Percentiles rank a stretch among this genome's conserved stretches.
Conservation (phyloP, 2,113 vertebrate genomes). For the Anolis sagrei region DNA sequence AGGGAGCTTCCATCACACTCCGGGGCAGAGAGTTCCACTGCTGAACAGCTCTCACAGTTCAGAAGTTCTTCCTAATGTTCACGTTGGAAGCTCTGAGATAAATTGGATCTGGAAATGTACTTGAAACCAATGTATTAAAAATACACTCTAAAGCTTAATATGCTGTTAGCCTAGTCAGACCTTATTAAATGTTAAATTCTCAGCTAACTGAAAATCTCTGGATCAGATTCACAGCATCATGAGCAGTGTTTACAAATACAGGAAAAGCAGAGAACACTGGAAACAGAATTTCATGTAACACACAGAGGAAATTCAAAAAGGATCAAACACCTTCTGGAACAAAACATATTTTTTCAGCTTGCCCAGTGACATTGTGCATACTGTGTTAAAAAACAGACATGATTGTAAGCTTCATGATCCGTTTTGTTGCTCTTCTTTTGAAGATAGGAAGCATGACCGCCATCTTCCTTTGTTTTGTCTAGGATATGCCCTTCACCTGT, state of each 20-base stretch:
- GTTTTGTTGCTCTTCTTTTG: background rate
- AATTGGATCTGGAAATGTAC: background rate
- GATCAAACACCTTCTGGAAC: background rate
- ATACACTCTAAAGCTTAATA: background rate
- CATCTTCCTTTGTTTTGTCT: constrained; percentile 36
- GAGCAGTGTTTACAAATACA: background rate
- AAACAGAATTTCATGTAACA: background rate
- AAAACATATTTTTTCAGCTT: background rate
- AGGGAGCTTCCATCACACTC: no score
- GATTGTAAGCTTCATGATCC: no score
- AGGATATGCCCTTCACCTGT: constrained; percentile 99
- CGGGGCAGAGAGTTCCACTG: no score
- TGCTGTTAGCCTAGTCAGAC: background rate
- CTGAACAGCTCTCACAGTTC: no score
- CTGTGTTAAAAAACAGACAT: background rate
- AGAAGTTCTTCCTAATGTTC: no score
- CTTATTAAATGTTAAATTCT: background rate
- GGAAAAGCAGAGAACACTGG: background rate
- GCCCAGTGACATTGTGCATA: background rate
- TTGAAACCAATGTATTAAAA: background rate
- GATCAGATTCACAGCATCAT: background rate
- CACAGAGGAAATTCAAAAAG: background rate
- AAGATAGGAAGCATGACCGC: background rate
- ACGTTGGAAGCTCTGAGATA: background rate
- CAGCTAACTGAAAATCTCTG: background rate